Percentiles rank a stretch among this genome's conserved stretches.
Evolutionary conservation across 2,888 invertebrate genomes (phyloP).

Genomic region (Synanthedon formicaeformis): DNA sequence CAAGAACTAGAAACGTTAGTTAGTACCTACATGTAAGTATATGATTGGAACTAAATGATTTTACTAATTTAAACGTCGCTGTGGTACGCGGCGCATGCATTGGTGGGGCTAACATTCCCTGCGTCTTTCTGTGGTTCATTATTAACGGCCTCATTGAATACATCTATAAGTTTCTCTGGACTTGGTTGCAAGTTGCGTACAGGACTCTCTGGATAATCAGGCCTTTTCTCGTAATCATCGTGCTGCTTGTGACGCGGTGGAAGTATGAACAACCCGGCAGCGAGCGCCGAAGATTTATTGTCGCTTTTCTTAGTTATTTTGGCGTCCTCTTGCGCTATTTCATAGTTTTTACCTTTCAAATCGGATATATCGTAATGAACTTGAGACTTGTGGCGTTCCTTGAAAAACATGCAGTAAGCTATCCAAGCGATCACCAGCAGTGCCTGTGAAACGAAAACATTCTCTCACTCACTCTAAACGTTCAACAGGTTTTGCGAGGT

Average conservation of each 20-base stretch:
- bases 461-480: neutral
- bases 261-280: conserved; percentile 44
- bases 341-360: conserved; percentile 29
- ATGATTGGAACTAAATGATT: too few relatives aligned
- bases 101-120: conserved; percentile 22
- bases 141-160: conserved; percentile 27
- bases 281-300: conserved; percentile 28
- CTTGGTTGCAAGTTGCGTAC: conserved; percentile 23
- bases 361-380: conserved; percentile 44
- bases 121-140: conserved; percentile 36
- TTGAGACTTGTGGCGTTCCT: conserved; percentile 49
- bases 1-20: too few relatives aligned
- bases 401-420: conserved; percentile 56
- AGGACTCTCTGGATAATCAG: conserved; percentile 55
- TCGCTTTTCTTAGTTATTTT: conserved; percentile 11
- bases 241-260: conserved; percentile 43
- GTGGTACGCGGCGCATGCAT: conserved; percentile 28
- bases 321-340: conserved; percentile 23
- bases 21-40: too few relatives aligned
- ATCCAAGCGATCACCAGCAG: conserved; percentile 44
- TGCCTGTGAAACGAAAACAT: conserved; percentile 30
- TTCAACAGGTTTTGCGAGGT: neutral
- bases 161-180: conserved; percentile 36
- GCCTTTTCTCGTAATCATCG: conserved; percentile 37
- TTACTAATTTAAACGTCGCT: conserved; percentile 32